phyloP scores from a whole-genome alignment of 2,113 vertebrate genomes.

The Solea solea region DNA sequence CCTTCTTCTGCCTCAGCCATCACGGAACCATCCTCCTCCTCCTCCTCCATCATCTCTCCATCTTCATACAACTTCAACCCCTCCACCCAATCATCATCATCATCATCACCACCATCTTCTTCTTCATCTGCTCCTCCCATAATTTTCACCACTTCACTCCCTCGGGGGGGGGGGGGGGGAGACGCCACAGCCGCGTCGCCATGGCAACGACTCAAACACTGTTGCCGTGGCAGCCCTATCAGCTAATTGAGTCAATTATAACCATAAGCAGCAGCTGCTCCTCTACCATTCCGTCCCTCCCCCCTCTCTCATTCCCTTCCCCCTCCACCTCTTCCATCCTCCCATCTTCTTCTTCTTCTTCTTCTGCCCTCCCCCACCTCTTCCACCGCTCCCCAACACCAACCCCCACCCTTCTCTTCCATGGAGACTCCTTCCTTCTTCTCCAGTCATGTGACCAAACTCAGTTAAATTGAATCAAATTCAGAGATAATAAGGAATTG shows the following conservation, averaged over 20 bases:
- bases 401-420: not conserved
- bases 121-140: not conserved
- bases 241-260: conserved; percentile 80
- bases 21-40: not conserved
- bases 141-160: not conserved
- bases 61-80: too few relatives aligned
- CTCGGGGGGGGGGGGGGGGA: conserved; percentile 7
- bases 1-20: not conserved
- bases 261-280: conserved; percentile 60
- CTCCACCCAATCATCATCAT: not conserved
- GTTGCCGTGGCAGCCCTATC: conserved; percentile 65
- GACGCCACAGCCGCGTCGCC: conserved; percentile 39
- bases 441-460: too few relatives aligned
- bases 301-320: conserved; percentile 21
- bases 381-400: not conserved
- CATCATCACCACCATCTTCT: conserved; percentile 3
- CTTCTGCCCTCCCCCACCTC: conserved; percentile 5
- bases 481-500: too few relatives aligned
- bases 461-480: too few relatives aligned
- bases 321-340: conserved; percentile 18
- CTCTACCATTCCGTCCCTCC: conserved; percentile 20
- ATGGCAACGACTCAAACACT: conserved; percentile 67
- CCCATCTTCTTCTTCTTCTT: conserved; percentile 21
- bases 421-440: too few relatives aligned
- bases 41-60: not conserved